Conservation (phyloP, 2,888 invertebrate species). For the Ferdinandea cuprea region DNA sequence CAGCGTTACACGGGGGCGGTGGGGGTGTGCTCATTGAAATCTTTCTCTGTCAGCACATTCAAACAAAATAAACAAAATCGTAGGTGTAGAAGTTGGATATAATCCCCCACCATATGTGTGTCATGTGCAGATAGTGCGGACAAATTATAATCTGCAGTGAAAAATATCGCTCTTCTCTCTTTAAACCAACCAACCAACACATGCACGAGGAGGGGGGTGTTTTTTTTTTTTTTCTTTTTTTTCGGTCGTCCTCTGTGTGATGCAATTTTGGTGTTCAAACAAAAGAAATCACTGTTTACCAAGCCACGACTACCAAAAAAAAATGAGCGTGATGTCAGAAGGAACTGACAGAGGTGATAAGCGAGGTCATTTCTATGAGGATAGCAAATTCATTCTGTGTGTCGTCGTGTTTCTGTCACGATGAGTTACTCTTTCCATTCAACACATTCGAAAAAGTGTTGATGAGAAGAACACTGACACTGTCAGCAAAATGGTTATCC, state of each 20-base stretch:
- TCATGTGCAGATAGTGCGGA: conserved; percentile 51
- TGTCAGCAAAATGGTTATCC: conserved; percentile 53
- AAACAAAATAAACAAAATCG: background rate
- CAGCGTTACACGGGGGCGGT: conserved; percentile 6
- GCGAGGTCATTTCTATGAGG: conserved; percentile 36
- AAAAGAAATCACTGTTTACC: conserved; percentile 63
- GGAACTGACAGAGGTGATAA: conserved; percentile 39
- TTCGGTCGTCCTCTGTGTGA: conserved; percentile 14
- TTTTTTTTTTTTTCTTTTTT: too few species aligned
- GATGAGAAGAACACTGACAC: conserved; percentile 4
- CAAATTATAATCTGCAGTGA: conserved; percentile 51
- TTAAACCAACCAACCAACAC: too few species aligned
- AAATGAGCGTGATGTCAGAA: conserved; percentile 7
- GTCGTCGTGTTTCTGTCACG: conserved; percentile 39
- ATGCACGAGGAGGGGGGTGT: too few species aligned
- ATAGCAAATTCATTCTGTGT: conserved; percentile 34
- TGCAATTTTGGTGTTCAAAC: conserved; percentile 61
- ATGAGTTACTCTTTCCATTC: conserved; percentile 46
- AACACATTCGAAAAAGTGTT: conserved; percentile 3
- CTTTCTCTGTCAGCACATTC: conserved; percentile 38
- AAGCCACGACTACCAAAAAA: background rate
- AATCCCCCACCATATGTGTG: conserved; percentile 40
- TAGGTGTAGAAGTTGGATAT: conserved; percentile 1
- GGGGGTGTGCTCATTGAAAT: conserved; percentile 17
- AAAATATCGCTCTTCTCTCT: background rate